Percentiles rank a stretch among this genome's conserved stretches.
Conservation (phyloP, 2,113 vertebrate genomes). For the Petrocephalus zakoni region DNA sequence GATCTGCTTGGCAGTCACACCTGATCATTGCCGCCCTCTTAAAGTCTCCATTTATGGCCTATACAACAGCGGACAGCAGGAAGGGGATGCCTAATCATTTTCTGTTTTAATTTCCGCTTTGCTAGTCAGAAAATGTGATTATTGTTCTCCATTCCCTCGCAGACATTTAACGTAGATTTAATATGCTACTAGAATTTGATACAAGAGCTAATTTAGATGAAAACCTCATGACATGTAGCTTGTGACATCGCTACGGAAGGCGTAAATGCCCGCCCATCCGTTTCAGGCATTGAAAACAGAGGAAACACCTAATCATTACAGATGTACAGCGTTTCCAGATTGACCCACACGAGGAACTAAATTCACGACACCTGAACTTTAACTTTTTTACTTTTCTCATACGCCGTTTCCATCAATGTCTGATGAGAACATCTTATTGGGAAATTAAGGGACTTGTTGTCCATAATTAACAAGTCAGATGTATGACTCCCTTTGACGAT, state of each 20-base stretch:
- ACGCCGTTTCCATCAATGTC: not conserved
- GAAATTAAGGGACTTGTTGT: conserved; percentile 5
- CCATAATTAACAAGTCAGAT: not conserved
- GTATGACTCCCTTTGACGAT: conserved; percentile 13
- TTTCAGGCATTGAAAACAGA: conserved; percentile 26
- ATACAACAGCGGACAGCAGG: not conserved
- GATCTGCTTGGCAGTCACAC: not conserved
- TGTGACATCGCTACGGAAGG: conserved; percentile 51
- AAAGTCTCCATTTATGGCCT: not conserved
- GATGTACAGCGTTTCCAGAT: not conserved
- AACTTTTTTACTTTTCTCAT: not conserved
- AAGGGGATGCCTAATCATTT: not conserved
- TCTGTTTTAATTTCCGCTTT: conserved; percentile 27
- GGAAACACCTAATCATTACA: not conserved
- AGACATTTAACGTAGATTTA: conserved; percentile 56
- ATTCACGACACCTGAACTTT: not conserved
- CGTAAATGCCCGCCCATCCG: conserved; percentile 41
- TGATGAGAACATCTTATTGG: not conserved
- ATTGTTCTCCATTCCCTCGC: conserved; percentile 42
- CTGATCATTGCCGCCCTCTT: not conserved
- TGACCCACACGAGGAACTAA: not conserved
- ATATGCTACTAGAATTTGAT: conserved; percentile 62
- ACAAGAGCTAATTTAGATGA: conserved; percentile 60
- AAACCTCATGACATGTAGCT: conserved; percentile 60
- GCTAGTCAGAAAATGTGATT: conserved; percentile 59